Conservation (phyloP, 2,797 vertebrate species). For the Bryconaethiops microstoma region DNA sequence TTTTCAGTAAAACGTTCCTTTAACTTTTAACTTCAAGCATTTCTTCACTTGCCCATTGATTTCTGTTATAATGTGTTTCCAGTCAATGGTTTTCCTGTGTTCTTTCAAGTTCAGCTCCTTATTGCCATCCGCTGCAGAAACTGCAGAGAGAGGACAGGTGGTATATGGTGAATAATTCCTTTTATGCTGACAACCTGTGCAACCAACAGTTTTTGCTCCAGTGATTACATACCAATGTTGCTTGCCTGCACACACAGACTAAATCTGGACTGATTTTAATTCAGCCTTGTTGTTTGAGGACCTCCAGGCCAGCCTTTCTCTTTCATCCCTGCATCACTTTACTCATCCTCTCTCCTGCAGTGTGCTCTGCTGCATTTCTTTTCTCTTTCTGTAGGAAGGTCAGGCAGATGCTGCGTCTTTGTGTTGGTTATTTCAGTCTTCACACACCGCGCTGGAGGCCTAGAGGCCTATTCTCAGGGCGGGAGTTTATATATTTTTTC, state of each 20-base stretch:
- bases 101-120: too few relatives aligned
- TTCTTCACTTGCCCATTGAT: too few relatives aligned
- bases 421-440: slow-evolving; percentile 33
- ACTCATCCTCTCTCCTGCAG: neutral
- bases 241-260: neutral
- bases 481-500: slow-evolving; percentile 48
- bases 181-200: neutral
- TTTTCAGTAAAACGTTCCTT: too few relatives aligned
- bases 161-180: neutral
- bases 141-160: too few relatives aligned
- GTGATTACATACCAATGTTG: neutral
- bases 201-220: neutral
- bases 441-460: slow-evolving; percentile 25
- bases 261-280: slow-evolving; percentile 21
- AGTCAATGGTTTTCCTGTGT: too few relatives aligned
- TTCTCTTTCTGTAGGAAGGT: slow-evolving; percentile 15
- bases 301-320: neutral
- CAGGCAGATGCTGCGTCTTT: slow-evolving; percentile 30
- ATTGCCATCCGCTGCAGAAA: too few relatives aligned
- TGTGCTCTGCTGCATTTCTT: slow-evolving; percentile 3
- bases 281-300: slow-evolving; percentile 22
- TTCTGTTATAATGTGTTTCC: too few relatives aligned
- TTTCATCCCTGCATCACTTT: neutral
- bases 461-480: slow-evolving; percentile 30
- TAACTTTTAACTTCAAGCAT: too few relatives aligned